A percentile compares a stretch with the other conserved stretches of the same genome.
Evolutionary conservation across 2,113 vertebrate genomes (phyloP).

Genomic region (Osmerus mordax): DNA sequence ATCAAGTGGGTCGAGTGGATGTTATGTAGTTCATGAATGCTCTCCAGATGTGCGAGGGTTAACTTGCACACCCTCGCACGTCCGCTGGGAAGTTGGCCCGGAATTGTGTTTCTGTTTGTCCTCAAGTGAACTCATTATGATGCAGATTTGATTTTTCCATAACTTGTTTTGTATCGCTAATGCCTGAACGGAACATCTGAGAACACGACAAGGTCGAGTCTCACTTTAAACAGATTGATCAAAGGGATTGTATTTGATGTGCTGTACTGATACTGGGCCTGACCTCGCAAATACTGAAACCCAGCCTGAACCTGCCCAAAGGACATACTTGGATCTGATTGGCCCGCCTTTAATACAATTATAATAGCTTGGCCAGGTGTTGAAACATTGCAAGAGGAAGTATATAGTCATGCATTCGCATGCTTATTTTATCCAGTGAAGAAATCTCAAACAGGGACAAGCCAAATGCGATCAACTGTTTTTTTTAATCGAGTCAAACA

Average conservation of each 20-base stretch:
- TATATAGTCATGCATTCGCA: background rate
- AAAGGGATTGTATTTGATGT: too few relatives aligned
- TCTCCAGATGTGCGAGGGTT: constrained; percentile 8
- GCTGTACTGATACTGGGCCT: too few relatives aligned
- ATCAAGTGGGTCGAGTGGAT: constrained; percentile 12
- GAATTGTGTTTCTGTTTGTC: background rate
- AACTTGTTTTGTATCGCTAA: background rate
- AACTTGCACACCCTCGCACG: background rate
- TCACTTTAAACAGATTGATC: too few relatives aligned
- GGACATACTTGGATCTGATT: too few relatives aligned
- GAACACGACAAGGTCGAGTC: background rate
- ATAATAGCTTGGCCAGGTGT: too few relatives aligned
- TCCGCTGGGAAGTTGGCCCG: background rate
- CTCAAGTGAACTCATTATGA: constrained; percentile 6
- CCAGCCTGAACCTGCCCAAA: too few relatives aligned
- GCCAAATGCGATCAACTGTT: too few relatives aligned
- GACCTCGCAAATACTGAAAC: too few relatives aligned
- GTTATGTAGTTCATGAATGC: constrained; percentile 14
- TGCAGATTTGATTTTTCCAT: background rate
- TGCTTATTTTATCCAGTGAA: background rate
- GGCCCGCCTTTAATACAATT: too few relatives aligned
- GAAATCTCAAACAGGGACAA: background rate
- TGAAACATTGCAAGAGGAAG: too few relatives aligned
- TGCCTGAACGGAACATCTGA: background rate
- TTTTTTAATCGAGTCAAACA: too few relatives aligned